phyloP scores from a whole-genome alignment of 2,113 vertebrate species.

The Nansenia antarctica region DNA sequence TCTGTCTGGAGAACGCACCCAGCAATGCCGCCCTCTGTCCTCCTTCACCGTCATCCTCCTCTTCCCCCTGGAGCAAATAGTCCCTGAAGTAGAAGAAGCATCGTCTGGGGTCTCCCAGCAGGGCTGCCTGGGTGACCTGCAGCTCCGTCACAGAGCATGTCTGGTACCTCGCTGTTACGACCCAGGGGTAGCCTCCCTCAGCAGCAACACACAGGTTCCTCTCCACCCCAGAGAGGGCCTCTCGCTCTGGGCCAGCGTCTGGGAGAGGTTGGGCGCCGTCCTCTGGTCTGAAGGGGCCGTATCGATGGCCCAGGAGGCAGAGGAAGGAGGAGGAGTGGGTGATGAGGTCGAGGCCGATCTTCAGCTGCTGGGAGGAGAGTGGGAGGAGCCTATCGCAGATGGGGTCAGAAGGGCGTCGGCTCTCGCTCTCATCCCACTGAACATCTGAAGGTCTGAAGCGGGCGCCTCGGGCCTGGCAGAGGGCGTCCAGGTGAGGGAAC shows the following conservation, averaged over 20 bases:
- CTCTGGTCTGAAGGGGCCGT: constrained; percentile 32
- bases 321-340: constrained; percentile 50
- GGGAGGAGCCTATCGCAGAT: not conserved
- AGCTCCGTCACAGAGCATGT: constrained; percentile 41
- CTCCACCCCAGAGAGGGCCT: constrained; percentile 38
- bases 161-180: constrained; percentile 44
- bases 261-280: not conserved
- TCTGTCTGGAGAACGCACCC: not conserved
- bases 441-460: constrained; percentile 58
- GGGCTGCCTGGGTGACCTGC: constrained; percentile 49
- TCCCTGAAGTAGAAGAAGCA: constrained; percentile 62
- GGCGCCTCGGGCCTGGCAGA: constrained; percentile 39
- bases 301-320: constrained; percentile 45
- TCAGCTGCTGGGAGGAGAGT: constrained; percentile 36
- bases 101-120: constrained; percentile 43
- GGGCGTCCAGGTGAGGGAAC: constrained; percentile 55
- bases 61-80: constrained; percentile 5
- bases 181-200: constrained; percentile 50
- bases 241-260: constrained; percentile 8
- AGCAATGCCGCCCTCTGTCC: not conserved
- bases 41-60: not conserved
- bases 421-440: not conserved
- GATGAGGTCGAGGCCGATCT: constrained; percentile 52
- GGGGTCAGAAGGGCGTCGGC: not conserved
- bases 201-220: constrained; percentile 54